These are phyloP conservation scores for Hycleus cichorii DNA, from an alignment of 1,140 invertebrate genomes.

Conservation along the genomic window DNA sequence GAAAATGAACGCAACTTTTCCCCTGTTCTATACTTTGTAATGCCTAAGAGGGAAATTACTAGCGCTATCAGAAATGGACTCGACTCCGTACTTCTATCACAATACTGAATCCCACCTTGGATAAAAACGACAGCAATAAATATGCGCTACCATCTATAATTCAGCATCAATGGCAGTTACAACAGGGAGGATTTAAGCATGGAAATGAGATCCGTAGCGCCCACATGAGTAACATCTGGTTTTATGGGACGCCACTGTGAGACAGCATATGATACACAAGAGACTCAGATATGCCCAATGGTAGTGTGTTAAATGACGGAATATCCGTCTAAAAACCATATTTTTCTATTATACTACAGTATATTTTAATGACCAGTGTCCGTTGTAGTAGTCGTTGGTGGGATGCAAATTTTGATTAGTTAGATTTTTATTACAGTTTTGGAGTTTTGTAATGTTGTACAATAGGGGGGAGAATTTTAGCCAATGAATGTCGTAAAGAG, in stretches of 20 bases:
- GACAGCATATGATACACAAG: conserved; percentile 33
- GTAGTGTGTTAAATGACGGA: conserved; percentile 29
- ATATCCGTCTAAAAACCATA: conserved; percentile 16
- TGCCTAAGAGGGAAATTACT: too few species aligned
- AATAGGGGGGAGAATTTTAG: too few species aligned
- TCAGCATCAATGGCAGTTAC: conserved; percentile 26
- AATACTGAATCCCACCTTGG: conserved; percentile 17
- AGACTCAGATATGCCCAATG: conserved; percentile 30
- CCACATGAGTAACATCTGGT: conserved; percentile 32
- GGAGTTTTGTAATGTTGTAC: too few species aligned
- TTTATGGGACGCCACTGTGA: conserved; percentile 29
- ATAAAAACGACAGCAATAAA: conserved; percentile 29
- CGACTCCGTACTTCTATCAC: background rate
- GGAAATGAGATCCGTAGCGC: conserved; percentile 32
- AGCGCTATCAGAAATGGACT: too few species aligned
- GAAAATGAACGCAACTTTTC: too few species aligned
- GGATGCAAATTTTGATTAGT: conserved; percentile 13
- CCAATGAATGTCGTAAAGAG: too few species aligned
- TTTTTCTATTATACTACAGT: conserved; percentile 20
- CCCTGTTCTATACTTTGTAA: too few species aligned
- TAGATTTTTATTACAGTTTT: conserved; percentile 16
- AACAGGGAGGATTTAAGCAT: conserved; percentile 27
- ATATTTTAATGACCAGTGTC: conserved; percentile 7
- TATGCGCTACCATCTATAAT: conserved; percentile 31
- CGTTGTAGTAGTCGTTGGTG: conserved; percentile 4